Base-by-base conservation (phyloP, 2,113 vertebrate species). In the Okapia johnstoni region DNA sequence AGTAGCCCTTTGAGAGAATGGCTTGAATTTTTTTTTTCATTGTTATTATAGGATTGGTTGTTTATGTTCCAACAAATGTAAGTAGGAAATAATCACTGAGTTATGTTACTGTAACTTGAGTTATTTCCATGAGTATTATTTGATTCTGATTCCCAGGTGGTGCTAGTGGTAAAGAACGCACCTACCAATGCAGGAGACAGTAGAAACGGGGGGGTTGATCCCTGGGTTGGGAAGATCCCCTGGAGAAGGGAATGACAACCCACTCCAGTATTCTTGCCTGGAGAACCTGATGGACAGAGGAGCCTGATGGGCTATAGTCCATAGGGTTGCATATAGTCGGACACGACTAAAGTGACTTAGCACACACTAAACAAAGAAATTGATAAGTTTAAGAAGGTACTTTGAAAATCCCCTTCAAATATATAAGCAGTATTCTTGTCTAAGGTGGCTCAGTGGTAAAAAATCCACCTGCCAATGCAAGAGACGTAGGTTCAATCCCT, bases 391-490 rank as follows among this genome's bases (percentile, higher is more conserved):
- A 63, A 93, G 30, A 85, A 81, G 23, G 30, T 28, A 81, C 79
- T 97, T 96, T 66, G 25, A 76, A 92, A 81, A 85, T 92, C 7
- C 58, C 28, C 43, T 81, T 87, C 54, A 81, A 79, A 57, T 73
- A 5, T 88, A 9, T 92, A 89, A 86, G 48, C 54, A 57, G 7
- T 50, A 15, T 63, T 55, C 28, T 93, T 61, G 19, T 55, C 83
- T 85, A 66, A 92, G n/a, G n/a, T 70, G n/a, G 66, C n/a, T 40
- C 66, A 70, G 19, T 40, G n/a, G n/a, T 70, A 70, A 40, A 70
- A 19, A 70, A 70, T 40, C n/a, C 66, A 40, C 66, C 19, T 70
- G 66, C 66, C 66, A 70, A 6, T 70, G 66, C n/a, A 70, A 10
- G 66, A 70, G 66, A 70, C 66, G 21, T n/a, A 70, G n/a, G 19